Conservation (phyloP, 2,113 vertebrate species). For the human (Homo sapiens) region DNA sequence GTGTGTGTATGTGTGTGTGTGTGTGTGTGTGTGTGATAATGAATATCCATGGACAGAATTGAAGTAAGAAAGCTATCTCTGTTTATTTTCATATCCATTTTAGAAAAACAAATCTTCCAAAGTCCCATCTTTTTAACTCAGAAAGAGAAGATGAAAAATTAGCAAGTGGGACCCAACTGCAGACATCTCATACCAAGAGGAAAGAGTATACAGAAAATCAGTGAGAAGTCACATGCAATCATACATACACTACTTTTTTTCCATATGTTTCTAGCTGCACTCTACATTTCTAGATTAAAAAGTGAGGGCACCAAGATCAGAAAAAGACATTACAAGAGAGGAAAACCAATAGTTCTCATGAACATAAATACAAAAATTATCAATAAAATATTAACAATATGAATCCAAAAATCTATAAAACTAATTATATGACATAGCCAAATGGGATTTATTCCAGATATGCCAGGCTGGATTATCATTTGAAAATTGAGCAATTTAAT, state of each 20-base stretch:
- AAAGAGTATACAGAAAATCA: not conserved
- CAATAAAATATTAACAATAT: not conserved
- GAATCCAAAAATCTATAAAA: not conserved
- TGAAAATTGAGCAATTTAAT: slow-evolving; percentile 20
- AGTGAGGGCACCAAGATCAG: not conserved
- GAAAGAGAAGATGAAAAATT: not conserved
- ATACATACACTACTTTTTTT: not conserved
- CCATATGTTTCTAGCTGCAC: not conserved
- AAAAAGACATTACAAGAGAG: not conserved
- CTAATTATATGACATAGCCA: not conserved
- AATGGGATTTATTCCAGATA: not conserved
- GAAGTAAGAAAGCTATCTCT: not conserved
- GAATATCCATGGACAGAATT: not conserved
- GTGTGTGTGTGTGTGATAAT: not conserved
- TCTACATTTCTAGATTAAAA: slow-evolving; percentile 13
- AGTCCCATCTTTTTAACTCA: not conserved
- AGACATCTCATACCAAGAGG: not conserved
- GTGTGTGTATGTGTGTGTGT: not conserved
- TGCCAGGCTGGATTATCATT: not conserved
- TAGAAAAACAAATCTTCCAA: not conserved
- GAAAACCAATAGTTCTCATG: not conserved
- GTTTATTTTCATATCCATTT: not conserved
- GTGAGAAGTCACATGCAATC: not conserved
- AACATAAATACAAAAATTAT: not conserved
- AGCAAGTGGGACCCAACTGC: not conserved